Conservation (phyloP, 2,888 invertebrate genomes). For the Pocota personata region DNA sequence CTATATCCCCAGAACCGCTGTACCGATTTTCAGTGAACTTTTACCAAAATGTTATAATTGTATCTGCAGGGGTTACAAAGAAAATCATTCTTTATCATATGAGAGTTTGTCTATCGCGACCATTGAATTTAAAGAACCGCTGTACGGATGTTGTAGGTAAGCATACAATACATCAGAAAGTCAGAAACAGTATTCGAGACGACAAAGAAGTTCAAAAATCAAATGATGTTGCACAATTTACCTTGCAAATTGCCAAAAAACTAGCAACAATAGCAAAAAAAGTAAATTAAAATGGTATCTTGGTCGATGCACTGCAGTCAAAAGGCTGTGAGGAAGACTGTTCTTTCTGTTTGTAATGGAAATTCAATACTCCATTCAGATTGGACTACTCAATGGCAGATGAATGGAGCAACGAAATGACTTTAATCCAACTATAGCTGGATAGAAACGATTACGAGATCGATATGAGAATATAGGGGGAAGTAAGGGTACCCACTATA, state of each 20-base stretch:
- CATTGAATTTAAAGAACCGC: too few relatives aligned
- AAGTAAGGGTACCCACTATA: conserved; percentile 6
- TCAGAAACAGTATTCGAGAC: too few relatives aligned
- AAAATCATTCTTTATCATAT: too few relatives aligned
- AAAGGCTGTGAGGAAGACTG: conserved; percentile 20
- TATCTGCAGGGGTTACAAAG: too few relatives aligned
- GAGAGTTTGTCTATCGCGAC: too few relatives aligned
- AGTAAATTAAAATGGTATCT: conserved; percentile 55
- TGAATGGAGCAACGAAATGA: conserved; percentile 64
- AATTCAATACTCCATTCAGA: conserved; percentile 71
- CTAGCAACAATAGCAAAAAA: conserved; percentile 34
- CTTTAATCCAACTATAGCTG: conserved; percentile 52
- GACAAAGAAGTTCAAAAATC: conserved; percentile 5
- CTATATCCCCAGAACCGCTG: too few relatives aligned
- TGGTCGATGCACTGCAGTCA: conserved; percentile 35
- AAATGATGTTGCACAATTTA: neutral
- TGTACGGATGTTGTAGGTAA: too few relatives aligned
- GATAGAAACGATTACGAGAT: conserved; percentile 29
- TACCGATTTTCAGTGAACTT: too few relatives aligned
- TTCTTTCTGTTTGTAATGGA: conserved; percentile 60
- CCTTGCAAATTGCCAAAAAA: neutral
- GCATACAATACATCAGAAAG: too few relatives aligned
- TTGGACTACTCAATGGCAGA: conserved; percentile 67
- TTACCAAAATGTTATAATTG: too few relatives aligned
- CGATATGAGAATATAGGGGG: conserved; percentile 32